Evolutionary conservation across 2,797 vertebrate genomes (phyloP), one percentile per base, ranked within the genome.

Genomic region (Chaetodon trifasciatus): DNA sequence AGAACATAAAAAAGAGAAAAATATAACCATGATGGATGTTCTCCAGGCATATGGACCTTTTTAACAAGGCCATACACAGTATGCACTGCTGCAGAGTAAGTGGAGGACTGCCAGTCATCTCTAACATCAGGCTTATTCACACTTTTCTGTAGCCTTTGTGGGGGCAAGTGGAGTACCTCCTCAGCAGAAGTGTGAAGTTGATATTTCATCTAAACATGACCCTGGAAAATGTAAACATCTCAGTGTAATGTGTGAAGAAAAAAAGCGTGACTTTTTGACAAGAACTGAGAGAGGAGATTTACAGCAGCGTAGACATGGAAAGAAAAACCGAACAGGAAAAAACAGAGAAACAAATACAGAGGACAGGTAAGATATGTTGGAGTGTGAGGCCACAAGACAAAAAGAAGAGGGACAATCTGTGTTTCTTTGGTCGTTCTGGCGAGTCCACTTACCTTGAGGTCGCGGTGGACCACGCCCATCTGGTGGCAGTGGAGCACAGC

Each of bases 401-500:
- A 40, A n/a, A 23, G 42, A 9, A 8, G 28, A 23, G 56, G 13
- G 62, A 42, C 8, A 60, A n/a, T 46, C 13, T 61, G 65, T 21
- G 11, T 56, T 37, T 55, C 15, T 74, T 11, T 46, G 52, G 17
- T 63, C 40, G 52, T 64, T 1, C n/a, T 1, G 2, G 81, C 68
- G 70, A 82, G 81, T 88, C 15, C 89, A 97, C 97, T 98, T 96
- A 98, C 98, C 98, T 99, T 98, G 82, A 98, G 97, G 96, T 98
- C 98, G 83, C 97, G 97, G 96, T 97, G 98, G 96, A 98, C 98
- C 93, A 98, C 97, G 79, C 97, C 97, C 97, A 97, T 98, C 97
- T 98, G 98, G 96, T 99, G 98, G 95, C 98, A 98, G 95, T 98
- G 98, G 46, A 98, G 97, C 95, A 97, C 98, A 70, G 98, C 98